Base-by-base conservation (phyloP, 2,113 vertebrate species). In the Xenus cinereus region DNA sequence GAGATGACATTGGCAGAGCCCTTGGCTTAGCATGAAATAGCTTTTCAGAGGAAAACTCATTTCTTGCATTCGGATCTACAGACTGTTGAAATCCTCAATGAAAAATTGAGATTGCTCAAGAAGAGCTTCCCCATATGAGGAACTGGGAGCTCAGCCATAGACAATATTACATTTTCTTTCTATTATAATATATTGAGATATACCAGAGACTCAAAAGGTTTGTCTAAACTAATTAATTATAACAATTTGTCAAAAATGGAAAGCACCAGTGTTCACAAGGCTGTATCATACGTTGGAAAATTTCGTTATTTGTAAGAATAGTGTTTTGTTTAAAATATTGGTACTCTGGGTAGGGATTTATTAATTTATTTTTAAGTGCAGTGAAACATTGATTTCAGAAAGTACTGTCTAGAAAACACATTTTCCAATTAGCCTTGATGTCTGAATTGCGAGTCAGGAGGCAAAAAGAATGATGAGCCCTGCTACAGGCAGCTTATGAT, bases 381-480 rank as follows among this genome's bases (percentile, higher is more conserved):
- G 43, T 18, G 30, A 63, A 88, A 57, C 76, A 33, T 10, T 89
- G 43, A 67, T 92, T 87, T 96, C 68, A 19, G 73, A 50, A 84
- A 17, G 22, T 64, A 2, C 39, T 63, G n/a, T 35, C 84, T 54
- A 60, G 77, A 79, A 90, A 90, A 84, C 77, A 82, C n/a, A 22
- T 89, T 95, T 93, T 62, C 90, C 92, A 91, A 82, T 95, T 92
- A 96, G 90, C 54, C 81, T 91, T 92, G 92, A 85, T 91, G 86
- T 54, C 71, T 82, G 95, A 73, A 77, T 78, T 46, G 51, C 15
- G 16, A 93, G 86, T 77, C 90, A 83, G 93, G 84, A 95, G 85
- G 71, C 89, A 88, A 32, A 83, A 54, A n/a, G 69, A 87, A 48
- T 2, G 33, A 74, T 17, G 63, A 91, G 81, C 63, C 64, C 69